Conservation (phyloP, 2,888 invertebrate genomes). For the Eupithecia centaureata region DNA sequence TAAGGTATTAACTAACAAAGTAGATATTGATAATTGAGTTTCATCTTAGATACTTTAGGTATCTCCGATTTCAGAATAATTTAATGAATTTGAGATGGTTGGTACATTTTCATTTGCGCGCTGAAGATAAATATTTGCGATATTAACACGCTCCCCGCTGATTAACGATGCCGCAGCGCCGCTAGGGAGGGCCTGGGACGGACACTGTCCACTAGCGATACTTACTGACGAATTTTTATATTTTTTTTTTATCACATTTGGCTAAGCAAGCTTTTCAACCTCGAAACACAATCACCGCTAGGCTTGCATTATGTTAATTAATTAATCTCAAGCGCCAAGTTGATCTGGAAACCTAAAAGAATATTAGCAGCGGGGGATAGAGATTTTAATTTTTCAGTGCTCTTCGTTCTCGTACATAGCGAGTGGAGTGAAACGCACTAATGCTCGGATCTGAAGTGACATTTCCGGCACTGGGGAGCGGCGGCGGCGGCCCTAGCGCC, state of each 20-base stretch:
- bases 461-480: slow-evolving; percentile 13
- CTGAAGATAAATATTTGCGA: slow-evolving; percentile 70
- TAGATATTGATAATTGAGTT: not conserved
- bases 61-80: not conserved
- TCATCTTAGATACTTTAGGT: not conserved
- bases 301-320: not conserved
- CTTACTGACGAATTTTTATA: too few relatives aligned
- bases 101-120: slow-evolving; percentile 62
- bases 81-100: slow-evolving; percentile 46
- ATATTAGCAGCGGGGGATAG: too few relatives aligned
- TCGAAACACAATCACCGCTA: not conserved
- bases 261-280: not conserved
- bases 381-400: not conserved
- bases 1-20: too few relatives aligned
- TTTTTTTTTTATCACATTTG: not conserved
- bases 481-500: slow-evolving; percentile 47
- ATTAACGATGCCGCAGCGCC: slow-evolving; percentile 71
- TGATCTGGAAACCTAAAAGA: not conserved
- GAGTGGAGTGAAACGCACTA: not conserved
- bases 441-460: not conserved
- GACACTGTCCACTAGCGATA: slow-evolving; percentile 43
- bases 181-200: slow-evolving; percentile 47
- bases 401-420: not conserved
- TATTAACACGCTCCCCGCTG: slow-evolving; percentile 64
- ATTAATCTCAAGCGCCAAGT: not conserved